Evolutionary conservation across 2,113 vertebrate genomes (phyloP), one percentile per base, ranked within the genome.

Genomic region (Silurus asotus): DNA sequence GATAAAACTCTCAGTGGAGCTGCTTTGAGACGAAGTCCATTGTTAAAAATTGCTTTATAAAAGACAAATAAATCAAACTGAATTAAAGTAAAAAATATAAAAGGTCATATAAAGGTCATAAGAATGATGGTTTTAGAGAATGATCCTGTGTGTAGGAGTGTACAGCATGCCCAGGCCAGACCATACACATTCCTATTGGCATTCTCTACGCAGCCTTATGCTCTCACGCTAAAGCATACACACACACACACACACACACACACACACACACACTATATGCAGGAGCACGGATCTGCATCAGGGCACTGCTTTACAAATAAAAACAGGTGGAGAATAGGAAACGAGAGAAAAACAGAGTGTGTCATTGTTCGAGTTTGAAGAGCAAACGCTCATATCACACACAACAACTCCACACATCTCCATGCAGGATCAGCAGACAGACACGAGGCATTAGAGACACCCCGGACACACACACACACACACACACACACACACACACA

Each of bases 341-440:
- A 37, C 14, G 61, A 51, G 69, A 45, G 23, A 61, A 25, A 23
- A 78, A 62, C 81, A 67, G 61, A 78, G 45, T 48, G 45, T 14
- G 6, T 8, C 83, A 81, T 84, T 88, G 84, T 88, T 58, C 17
- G n/a, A 75, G 65, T 45, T 48, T n/a, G 61, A 87, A 82, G 69
- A 84, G 83, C 61, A 51, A 74, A 72, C 4, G 77, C 49, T 89
- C 76, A n/a, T 81, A 75, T 76, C 56, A 51, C 77, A 72, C 85
- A 61, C 62, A 82, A 82, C 49, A 9, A 62, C 61, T 53, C 78
- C 72, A 75, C 77, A 59, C 19, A 48, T 77, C 77, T 82, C 70
- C 53, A 78, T 37, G 72, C 67, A 78, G 75, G 78, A 59, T 19
- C 56, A 55, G 51, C 81, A 75, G 65, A 80, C 81, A 53, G 48